A percentile compares a stretch with the other conserved stretches of the same genome.
Evolutionary conservation across 1,140 invertebrate species (phyloP).

Genomic region (Eciton burchellii): DNA sequence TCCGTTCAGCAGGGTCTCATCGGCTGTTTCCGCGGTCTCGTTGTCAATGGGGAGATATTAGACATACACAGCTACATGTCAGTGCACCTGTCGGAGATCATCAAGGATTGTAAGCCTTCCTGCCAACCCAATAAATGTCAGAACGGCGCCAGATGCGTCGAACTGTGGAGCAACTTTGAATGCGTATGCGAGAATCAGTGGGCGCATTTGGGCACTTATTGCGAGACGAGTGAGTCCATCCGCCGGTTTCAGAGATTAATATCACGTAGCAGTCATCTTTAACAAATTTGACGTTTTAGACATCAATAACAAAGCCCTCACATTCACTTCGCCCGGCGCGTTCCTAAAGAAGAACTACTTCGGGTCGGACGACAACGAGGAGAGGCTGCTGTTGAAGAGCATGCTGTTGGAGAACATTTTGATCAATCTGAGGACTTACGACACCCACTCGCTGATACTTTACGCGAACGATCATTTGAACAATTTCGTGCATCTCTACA

Average conservation of each 20-base stretch:
- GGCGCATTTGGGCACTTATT: constrained; percentile 95
- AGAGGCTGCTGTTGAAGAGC: constrained; percentile 88
- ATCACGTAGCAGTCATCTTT: too few relatives aligned
- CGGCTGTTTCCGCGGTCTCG: constrained; percentile 96
- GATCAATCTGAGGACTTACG: constrained; percentile 95
- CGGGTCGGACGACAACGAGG: constrained; percentile 87
- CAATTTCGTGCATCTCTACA: constrained; percentile 96
- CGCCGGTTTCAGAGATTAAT: too few relatives aligned
- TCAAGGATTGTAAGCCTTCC: constrained; percentile 96
- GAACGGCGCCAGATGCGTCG: constrained; percentile 95
- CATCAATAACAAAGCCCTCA: constrained; percentile 95
- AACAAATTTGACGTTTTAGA: too few relatives aligned
- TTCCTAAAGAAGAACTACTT: constrained; percentile 93
- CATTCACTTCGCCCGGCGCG: constrained; percentile 93
- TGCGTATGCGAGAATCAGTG: constrained; percentile 96
- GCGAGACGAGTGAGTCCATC: constrained; percentile 96
- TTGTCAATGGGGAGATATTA: constrained; percentile 95
- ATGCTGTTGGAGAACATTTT: constrained; percentile 93
- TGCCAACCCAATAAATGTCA: constrained; percentile 97
- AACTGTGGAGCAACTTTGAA: constrained; percentile 96
- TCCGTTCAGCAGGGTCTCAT: constrained; percentile 95
- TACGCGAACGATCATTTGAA: constrained; percentile 97
- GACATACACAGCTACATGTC: constrained; percentile 97
- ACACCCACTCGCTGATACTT: constrained; percentile 92
- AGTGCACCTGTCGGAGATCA: constrained; percentile 95